Conservation (phyloP, 2,113 vertebrate species). For the Poicephalus meyeri region DNA sequence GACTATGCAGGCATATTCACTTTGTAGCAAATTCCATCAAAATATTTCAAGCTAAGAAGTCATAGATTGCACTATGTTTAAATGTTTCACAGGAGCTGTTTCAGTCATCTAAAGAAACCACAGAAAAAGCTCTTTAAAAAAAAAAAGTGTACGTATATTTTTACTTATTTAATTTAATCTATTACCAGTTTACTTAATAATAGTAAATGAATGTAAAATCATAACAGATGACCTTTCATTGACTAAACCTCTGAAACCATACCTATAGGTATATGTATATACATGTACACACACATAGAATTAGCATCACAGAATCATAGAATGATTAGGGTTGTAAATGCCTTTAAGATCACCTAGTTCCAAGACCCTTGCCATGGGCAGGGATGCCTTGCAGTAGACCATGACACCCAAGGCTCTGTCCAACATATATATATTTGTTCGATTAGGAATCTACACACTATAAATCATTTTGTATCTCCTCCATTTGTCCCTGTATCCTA, state of each 20-base stretch:
- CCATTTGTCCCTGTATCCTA: background rate
- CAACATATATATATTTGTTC: background rate
- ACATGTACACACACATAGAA: background rate
- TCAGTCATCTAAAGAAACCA: background rate
- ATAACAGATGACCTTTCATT: background rate
- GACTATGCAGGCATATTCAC: background rate
- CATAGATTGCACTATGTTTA: background rate
- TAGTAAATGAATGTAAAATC: background rate
- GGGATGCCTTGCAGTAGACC: background rate
- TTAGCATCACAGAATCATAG: background rate
- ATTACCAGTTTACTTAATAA: background rate
- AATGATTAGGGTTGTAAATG: background rate
- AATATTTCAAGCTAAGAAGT: background rate
- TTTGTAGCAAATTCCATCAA: background rate
- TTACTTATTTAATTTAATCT: background rate
- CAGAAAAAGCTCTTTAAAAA: accelerated
- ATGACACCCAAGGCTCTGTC: background rate
- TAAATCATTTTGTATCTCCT: background rate
- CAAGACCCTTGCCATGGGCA: background rate
- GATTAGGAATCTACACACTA: background rate
- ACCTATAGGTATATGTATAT: background rate
- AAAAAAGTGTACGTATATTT: background rate
- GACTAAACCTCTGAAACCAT: accelerated
- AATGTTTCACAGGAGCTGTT: background rate
- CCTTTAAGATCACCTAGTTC: background rate